Base-by-base conservation (phyloP, 1,140 invertebrate genomes). In the Tetranychus urticae region DNA sequence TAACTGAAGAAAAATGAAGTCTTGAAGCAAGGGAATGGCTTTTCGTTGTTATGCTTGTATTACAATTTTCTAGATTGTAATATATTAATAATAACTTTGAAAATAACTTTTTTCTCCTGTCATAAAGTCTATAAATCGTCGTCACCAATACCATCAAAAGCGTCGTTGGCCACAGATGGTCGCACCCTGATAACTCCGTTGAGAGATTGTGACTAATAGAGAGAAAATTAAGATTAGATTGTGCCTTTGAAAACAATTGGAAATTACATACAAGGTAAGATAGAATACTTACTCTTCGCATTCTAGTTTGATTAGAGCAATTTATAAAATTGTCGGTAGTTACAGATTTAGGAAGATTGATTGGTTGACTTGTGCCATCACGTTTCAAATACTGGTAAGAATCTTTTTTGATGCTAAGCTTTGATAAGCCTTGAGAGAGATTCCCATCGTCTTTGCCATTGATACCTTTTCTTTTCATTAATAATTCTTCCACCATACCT, bases 401-500 rank as follows among this genome's bases (percentile, higher is more conserved):
- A 42, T 42, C 39, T 42, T 42, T 42, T 5, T 42, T 42, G 10
- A 42, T 42, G 5, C 8, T 67, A 5, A 66, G 65, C 47, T 65
- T 63, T 23, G 65, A 59, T 31, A 58, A 55, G 31, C 63, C 62
- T 55, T 67, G 65, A 36, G 66, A n/a, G 23, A 23, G 3, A 46
- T 2, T 33, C 33, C 48, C 55, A 45, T 61, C 52, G n/a, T 55
- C 39, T 13, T 14, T 64, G 50, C 42, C 48, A 62, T 58, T 58
- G n/a, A 42, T 31, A 5, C 80, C 79, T 68, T 79, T 78, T 70
- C 83, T 85, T 72, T 86, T 86, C 65, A 85, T 76, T 66, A 96
- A 77, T 64, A 97, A 74, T 72, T 97, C 89, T 71, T 94, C 88
- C 0, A 96, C 91, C 80, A 96, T 89, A 2, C 83, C 82, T 76